Percentiles rank a stretch among this genome's conserved stretches.
Evolutionary conservation across 1,140 invertebrate genomes (phyloP).

Genomic region (Cotesia chilonis): DNA sequence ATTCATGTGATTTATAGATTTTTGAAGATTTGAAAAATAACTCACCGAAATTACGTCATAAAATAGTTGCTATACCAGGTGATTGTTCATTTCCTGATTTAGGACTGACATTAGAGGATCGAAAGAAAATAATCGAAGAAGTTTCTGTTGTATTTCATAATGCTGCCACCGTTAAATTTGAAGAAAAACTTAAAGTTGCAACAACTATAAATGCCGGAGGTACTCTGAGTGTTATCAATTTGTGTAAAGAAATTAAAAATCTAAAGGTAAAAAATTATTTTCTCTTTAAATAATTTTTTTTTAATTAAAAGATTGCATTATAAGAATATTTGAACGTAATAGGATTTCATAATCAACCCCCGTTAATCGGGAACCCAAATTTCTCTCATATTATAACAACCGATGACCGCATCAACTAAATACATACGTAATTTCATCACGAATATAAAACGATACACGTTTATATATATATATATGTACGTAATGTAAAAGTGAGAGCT

Average conservation of each 20-base stretch:
- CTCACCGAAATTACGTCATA: conserved; percentile 73
- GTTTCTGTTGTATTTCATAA: conserved; percentile 73
- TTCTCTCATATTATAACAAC: conserved; percentile 30
- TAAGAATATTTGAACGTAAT: conserved; percentile 8
- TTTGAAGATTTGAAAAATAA: conserved; percentile 68
- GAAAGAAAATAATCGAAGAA: conserved; percentile 69
- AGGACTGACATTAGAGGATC: conserved; percentile 70
- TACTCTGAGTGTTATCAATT: conserved; percentile 66
- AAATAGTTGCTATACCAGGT: conserved; percentile 71
- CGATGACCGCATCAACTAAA: background rate
- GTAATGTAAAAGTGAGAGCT: conserved; percentile 5
- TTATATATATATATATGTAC: background rate
- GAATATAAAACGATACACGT: conserved; percentile 8
- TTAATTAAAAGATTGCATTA: conserved; percentile 5
- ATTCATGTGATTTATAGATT: conserved; percentile 58
- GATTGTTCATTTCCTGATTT: conserved; percentile 72
- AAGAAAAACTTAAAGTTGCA: conserved; percentile 72
- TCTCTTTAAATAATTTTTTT: conserved; percentile 23
- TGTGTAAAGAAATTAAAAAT: conserved; percentile 64
- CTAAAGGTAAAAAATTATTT: conserved; percentile 56
- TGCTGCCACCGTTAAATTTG: conserved; percentile 74
- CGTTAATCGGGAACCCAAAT: conserved; percentile 36
- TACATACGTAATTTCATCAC: conserved; percentile 31
- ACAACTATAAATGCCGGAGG: conserved; percentile 74
- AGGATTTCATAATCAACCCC: conserved; percentile 38